Percentiles rank a stretch among this genome's conserved stretches.
phyloP scores from a whole-genome alignment of 2,113 vertebrate species.

The Eonycteris spelaea region DNA sequence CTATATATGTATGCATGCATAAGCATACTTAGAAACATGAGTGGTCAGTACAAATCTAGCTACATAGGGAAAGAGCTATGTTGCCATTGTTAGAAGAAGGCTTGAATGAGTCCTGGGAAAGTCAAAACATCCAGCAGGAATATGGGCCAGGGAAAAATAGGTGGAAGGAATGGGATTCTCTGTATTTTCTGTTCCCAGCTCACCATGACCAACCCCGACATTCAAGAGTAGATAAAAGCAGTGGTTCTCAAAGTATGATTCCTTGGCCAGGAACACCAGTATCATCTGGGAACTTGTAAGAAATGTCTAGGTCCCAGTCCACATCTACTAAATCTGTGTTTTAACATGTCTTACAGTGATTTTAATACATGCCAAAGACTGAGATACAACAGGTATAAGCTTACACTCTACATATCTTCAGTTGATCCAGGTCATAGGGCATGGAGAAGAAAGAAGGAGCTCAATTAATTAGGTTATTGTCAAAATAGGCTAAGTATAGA shows the following conservation, averaged over 20 bases:
- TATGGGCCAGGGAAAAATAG: background rate
- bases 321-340: background rate
- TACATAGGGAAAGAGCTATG: background rate
- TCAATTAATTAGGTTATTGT: background rate
- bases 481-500: background rate
- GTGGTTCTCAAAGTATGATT: background rate
- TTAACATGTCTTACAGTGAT: background rate
- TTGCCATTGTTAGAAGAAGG: background rate
- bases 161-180: background rate
- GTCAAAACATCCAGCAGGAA: background rate
- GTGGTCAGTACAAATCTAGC: background rate
- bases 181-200: background rate
- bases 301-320: background rate
- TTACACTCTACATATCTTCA: background rate
- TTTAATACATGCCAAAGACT: background rate
- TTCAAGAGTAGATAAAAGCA: background rate
- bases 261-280: background rate
- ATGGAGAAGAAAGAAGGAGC: background rate
- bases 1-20: background rate
- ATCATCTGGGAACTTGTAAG: background rate
- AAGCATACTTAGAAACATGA: background rate
- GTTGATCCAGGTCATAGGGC: background rate
- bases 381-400: background rate
- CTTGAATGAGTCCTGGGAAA: background rate
- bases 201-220: background rate